These are phyloP conservation scores for Actinemys pallida DNA, from an alignment of 2,113 vertebrate species.

Conservation along the genomic window DNA sequence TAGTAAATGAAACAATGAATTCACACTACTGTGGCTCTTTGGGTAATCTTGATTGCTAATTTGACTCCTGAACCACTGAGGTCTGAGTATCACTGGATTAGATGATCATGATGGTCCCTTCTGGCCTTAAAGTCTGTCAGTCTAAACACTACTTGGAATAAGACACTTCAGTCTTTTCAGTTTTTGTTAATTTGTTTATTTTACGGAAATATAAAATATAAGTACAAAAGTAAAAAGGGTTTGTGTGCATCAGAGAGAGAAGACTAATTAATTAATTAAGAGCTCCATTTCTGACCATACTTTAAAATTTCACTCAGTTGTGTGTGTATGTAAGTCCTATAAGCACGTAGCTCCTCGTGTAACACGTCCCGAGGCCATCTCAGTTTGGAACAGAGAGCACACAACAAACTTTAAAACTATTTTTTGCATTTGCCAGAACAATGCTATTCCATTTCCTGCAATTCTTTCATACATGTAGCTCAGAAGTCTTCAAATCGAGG, in stretches of 20 bases:
- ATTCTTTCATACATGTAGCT: background rate
- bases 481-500: background rate
- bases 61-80: background rate
- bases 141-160: no score
- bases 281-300: background rate
- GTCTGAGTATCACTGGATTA: background rate
- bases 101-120: background rate
- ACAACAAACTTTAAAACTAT: background rate
- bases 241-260: background rate
- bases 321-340: background rate
- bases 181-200: background rate
- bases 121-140: background rate
- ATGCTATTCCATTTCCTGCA: background rate
- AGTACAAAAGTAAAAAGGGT: background rate
- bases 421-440: background rate
- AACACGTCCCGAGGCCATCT: background rate
- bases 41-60: background rate
- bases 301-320: background rate
- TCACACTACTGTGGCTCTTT: background rate
- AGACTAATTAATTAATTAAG: background rate
- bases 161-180: background rate
- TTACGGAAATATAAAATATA: background rate
- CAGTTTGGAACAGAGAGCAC: background rate
- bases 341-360: background rate
- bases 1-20: background rate